phyloP scores from a whole-genome alignment of 2,113 vertebrate genomes.

The Circaetus gallicus region DNA sequence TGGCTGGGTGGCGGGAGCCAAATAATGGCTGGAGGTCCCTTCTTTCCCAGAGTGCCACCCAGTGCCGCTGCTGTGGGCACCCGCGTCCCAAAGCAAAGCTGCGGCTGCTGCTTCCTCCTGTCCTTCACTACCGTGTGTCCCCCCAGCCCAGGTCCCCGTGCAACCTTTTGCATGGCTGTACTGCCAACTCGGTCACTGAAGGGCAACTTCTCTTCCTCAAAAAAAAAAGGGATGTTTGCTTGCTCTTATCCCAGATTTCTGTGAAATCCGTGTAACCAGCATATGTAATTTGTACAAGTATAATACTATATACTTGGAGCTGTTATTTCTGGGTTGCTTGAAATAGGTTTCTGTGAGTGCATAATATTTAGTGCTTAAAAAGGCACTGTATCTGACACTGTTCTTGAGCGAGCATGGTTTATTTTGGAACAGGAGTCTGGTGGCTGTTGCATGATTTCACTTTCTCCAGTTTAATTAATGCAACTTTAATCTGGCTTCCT shows the following conservation, averaged over 20 bases:
- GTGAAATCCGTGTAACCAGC: neutral
- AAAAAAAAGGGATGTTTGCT: neutral
- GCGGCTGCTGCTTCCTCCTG: neutral
- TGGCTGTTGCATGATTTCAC: rapidly evolving
- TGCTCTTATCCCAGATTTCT: neutral
- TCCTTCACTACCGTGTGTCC: rapidly evolving
- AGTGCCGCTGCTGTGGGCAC: neutral
- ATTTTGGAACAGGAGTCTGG: neutral
- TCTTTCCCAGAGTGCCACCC: neutral
- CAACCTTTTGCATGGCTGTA: neutral
- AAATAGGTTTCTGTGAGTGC: neutral
- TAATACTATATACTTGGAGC: neutral
- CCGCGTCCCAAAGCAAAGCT: too few species aligned
- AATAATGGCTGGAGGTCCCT: rapidly evolving
- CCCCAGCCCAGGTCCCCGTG: too few species aligned
- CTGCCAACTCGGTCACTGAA: rapidly evolving
- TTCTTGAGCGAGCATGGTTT: neutral
- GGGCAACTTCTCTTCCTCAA: neutral
- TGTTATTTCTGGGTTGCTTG: neutral
- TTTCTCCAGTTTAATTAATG: neutral
- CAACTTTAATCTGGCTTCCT: neutral
- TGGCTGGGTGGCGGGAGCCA: neutral
- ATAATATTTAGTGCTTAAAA: neutral
- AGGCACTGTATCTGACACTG: neutral
- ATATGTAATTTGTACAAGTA: neutral